phyloP scores from a whole-genome alignment of 2,113 vertebrate genomes.

The Crotophaga sulcirostris region DNA sequence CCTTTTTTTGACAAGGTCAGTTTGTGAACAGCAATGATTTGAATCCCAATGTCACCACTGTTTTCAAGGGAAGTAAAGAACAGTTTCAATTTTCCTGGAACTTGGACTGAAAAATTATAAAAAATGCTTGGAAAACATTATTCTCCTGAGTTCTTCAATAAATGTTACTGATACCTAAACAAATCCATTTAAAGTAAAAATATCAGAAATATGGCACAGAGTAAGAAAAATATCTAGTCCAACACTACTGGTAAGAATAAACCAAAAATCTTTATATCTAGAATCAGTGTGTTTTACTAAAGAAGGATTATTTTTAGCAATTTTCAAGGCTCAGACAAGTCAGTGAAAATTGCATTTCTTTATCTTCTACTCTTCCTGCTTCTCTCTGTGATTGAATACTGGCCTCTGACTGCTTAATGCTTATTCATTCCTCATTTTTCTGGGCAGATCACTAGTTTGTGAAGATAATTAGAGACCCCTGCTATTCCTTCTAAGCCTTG shows the following conservation, averaged over 20 bases:
- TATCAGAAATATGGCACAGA: not conserved
- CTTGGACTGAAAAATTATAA: conserved; percentile 27
- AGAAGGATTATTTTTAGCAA: conserved; percentile 9
- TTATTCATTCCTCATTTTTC: conserved; percentile 65
- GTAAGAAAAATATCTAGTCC: not conserved
- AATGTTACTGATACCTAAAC: not conserved
- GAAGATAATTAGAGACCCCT: conserved; percentile 68
- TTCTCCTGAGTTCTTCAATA: not conserved
- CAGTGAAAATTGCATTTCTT: conserved; percentile 39
- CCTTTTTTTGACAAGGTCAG: conserved; percentile 36
- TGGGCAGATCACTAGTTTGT: conserved; percentile 62
- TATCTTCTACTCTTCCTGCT: conserved; percentile 35
- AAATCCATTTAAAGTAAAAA: not conserved
- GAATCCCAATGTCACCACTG: conserved; percentile 25
- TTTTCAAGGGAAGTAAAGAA: conserved; percentile 33
- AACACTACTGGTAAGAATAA: not conserved
- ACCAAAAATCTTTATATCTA: not conserved
- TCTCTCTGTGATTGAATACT: conserved; percentile 51
- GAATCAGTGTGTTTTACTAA: not conserved
- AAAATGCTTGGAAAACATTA: not conserved
- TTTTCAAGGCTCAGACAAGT: conserved; percentile 1
- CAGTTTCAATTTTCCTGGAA: not conserved
- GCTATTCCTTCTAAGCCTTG: conserved; percentile 56
- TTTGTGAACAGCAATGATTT: conserved; percentile 46
- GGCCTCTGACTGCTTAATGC: conserved; percentile 57